Evolutionary conservation across 2,888 invertebrate genomes (phyloP).

Genomic region (Drosophila ustulata): DNA sequence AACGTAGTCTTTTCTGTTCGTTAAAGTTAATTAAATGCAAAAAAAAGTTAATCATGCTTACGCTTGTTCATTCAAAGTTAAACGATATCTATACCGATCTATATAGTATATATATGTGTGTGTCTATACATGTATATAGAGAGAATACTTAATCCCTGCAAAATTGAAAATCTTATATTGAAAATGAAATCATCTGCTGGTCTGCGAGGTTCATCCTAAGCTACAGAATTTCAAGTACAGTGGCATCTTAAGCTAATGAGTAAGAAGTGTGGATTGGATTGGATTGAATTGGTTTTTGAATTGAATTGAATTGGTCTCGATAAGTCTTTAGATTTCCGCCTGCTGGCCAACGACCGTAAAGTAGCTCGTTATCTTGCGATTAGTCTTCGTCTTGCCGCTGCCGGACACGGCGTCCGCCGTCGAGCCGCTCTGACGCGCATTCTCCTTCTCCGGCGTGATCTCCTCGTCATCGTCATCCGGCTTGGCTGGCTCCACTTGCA

Average conservation of each 20-base stretch:
- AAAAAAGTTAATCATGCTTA: slow-evolving; percentile 13
- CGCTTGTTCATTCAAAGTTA: slow-evolving; percentile 4
- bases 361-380: slow-evolving; percentile 80
- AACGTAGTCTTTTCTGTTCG: slow-evolving; percentile 73
- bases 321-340: slow-evolving; percentile 79
- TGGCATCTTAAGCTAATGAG: slow-evolving; percentile 71
- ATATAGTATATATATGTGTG: slow-evolving; percentile 20
- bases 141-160: slow-evolving; percentile 77
- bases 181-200: slow-evolving; percentile 45
- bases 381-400: slow-evolving; percentile 65
- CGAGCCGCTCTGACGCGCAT: slow-evolving; percentile 44
- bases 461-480: slow-evolving; percentile 53
- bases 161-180: slow-evolving; percentile 55
- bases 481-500: slow-evolving; percentile 76
- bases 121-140: slow-evolving; percentile 37
- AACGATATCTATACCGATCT: slow-evolving; percentile 22
- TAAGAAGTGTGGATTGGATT: slow-evolving; percentile 49
- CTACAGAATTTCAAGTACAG: slow-evolving; percentile 66
- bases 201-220: slow-evolving; percentile 66
- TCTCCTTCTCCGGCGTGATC: slow-evolving; percentile 69
- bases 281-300: slow-evolving; percentile 35
- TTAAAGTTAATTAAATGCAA: slow-evolving; percentile 56
- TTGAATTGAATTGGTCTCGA: slow-evolving; percentile 30
- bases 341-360: slow-evolving; percentile 82
- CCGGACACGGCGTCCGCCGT: slow-evolving; percentile 35